Evolutionary conservation across 1,140 invertebrate genomes (phyloP), one percentile per base, ranked within the genome.

Genomic region (Leptopilina clavipes): DNA sequence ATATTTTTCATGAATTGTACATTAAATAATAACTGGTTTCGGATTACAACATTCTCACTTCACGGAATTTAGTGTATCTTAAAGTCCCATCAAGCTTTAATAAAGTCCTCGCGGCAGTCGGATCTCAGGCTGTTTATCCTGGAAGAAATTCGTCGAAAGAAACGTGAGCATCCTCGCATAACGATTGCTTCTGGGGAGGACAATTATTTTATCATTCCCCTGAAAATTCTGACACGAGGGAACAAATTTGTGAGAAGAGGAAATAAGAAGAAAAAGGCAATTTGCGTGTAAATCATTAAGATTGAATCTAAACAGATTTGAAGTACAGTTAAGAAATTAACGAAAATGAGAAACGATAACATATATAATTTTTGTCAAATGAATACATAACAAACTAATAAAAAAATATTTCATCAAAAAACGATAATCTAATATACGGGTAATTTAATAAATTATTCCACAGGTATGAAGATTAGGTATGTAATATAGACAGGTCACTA

Each of bases 61-160:
- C 82, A 80, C 70, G 81, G 83, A 84, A 83, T 83, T 72, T 81
- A 73, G 74, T 31, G 5, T 84, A 84, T 82, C 83, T 82, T 75
- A 73, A 76, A 25, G 78, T 82, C 79, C 83, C 81, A 84, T 83
- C 83, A 75, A 81, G 74, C 73, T 81, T 82, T 84, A 84, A 84
- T 84, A 84, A 84, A 83, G 83, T 84, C 81, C 78, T 81, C 76
- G 75, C 73, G 52, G 72, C 78, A 77, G 65, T 77, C 3, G 5
- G 11, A 31, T n/a, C 59, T 37, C 12, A 31, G 25, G 22, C 25
- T 31, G 12, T 65, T 25, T 37, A 76, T 76, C 76, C 76, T 80
- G 76, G 78, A 77, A 76, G 79, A 84, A 83, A 81, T 83, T 81
- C 79, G 81, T 82, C 81, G 83, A 84, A 84, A 81, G 77, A 72